phyloP scores from a whole-genome alignment of 2,797 vertebrate genomes.

The Micrastur ruficollis region DNA sequence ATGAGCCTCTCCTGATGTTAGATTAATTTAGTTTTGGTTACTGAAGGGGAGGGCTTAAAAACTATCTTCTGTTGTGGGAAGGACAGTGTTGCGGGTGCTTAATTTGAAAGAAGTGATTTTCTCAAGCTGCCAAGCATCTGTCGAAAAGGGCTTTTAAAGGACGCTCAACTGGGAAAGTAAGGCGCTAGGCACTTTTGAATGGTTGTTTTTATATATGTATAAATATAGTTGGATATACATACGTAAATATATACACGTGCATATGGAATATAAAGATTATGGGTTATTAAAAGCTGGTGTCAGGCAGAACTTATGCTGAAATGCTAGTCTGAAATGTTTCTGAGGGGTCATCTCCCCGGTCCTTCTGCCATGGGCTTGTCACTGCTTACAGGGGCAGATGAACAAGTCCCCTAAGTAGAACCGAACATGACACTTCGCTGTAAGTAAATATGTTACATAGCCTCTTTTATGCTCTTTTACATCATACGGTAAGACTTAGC shows the following conservation, averaged over 20 bases:
- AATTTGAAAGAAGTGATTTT: background rate
- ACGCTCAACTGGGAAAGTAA: fast-evolving
- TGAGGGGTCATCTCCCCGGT: background rate
- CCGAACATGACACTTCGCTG: background rate
- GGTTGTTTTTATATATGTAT: background rate
- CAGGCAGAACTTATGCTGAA: background rate
- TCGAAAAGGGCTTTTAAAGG: background rate
- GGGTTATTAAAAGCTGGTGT: background rate
- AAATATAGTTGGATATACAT: background rate
- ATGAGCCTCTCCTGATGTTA: background rate
- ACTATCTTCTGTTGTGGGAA: background rate
- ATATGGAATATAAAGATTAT: background rate
- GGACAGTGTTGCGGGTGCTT: background rate
- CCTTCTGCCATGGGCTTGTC: background rate
- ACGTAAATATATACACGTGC: background rate
- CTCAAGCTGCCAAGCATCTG: background rate
- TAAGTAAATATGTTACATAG: background rate
- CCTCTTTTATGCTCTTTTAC: background rate
- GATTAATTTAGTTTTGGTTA: constrained; percentile 7
- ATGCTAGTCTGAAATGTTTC: background rate
- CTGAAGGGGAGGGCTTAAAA: background rate
- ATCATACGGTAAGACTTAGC: background rate
- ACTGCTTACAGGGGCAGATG: background rate
- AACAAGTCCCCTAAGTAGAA: background rate
- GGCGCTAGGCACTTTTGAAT: background rate